Evolutionary conservation across 2,113 vertebrate genomes (phyloP), one percentile per base, ranked within the genome.

Genomic region (Muscicapa adusta): DNA sequence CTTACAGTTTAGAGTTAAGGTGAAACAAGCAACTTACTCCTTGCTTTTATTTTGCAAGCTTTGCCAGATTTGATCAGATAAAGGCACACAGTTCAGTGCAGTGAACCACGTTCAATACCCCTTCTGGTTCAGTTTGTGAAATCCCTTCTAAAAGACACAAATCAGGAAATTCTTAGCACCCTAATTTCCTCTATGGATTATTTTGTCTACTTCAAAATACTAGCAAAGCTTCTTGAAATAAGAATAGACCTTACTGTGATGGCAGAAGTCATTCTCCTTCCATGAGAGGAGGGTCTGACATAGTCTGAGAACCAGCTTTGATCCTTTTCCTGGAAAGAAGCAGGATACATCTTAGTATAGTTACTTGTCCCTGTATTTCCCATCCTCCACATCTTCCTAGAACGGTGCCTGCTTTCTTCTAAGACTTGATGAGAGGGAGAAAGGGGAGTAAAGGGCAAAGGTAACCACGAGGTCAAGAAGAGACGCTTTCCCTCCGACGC

Each of bases 381-480:
- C 83, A 72, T 88, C 63, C 76, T 96, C 96, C 97, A 97, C 22
- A 88, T 51, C 25, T 85, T 74, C 22, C 77, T 53, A 24, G 94
- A 94, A 81, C 18, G 26, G 19, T 12, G 24, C 72, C 93, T 70
- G 86, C 97, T 98, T 94, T 95, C 74, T 70, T 98, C 86, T 57
- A 97, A 96, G 62, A 87, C 75, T 68, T 88, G 76, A 75, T 73
- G 72, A 56, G 91, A 94, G 34, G 96, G 73, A 67, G 93, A 84
- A 77, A 63, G 73, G 83, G 18, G 92, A 71, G 94, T 91, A 58
- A 97, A 97, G 54, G 96, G 94, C 80, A 98, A 93, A 88, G 87
- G 80, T 47, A 97, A 82, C 6, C 16, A 50, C 24, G 94, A 89
- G 65, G 97, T 91, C 92, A 97, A 86, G 92, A 96, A 96, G 80